These are phyloP conservation scores for Barnardius zonarius DNA, from an alignment of 2,113 vertebrate genomes.

Conservation along the genomic window DNA sequence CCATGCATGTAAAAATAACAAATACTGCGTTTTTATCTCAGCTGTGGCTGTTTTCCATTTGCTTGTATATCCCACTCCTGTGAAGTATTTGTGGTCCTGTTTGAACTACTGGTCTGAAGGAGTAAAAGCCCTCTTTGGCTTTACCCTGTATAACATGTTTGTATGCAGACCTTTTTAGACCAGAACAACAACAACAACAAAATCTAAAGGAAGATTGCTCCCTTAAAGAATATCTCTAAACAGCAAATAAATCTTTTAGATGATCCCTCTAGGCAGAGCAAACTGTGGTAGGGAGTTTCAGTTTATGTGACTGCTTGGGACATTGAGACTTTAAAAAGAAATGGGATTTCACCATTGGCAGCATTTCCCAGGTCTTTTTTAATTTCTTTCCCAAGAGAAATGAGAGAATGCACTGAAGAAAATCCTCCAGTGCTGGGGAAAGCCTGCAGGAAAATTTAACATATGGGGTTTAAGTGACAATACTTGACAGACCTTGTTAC, in stretches of 20 bases:
- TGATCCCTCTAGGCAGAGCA: background rate
- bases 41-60: background rate
- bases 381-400: background rate
- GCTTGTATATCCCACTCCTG: background rate
- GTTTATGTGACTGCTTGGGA: background rate
- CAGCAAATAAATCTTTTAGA: background rate
- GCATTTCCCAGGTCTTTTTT: background rate
- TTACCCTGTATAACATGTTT: background rate
- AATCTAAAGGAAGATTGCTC: background rate
- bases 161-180: background rate
- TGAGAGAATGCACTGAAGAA: background rate
- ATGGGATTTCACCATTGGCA: background rate
- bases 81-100: background rate
- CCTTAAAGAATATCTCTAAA: background rate
- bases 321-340: background rate
- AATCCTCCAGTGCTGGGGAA: background rate
- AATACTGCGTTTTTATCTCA: background rate
- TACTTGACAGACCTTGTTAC: slow-evolving; percentile 10
- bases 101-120: background rate
- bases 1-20: background rate
- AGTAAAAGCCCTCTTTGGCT: background rate
- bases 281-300: background rate
- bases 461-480: background rate
- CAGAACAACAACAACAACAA: background rate
- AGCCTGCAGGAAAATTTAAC: slow-evolving; percentile 3